Base-by-base conservation (phyloP, 53 echinoderm and acorn worm species). In the Apostichopus leukothele region DNA sequence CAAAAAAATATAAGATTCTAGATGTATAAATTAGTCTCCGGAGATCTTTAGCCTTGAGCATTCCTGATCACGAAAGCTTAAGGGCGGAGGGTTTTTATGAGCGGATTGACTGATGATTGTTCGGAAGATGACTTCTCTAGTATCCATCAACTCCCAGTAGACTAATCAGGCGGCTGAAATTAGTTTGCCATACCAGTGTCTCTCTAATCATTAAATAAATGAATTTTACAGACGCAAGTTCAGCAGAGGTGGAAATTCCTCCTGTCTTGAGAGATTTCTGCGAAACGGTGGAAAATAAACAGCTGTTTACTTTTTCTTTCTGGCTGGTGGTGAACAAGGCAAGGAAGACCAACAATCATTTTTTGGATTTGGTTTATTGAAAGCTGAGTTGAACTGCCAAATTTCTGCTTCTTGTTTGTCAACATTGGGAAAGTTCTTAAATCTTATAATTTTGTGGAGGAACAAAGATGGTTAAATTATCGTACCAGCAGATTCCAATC, bases 401-500 rank as follows among this genome's bases (percentile, higher is more conserved):
- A 39, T 63, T 7, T 11, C 16, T 63, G 63, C 16, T 63, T 13
- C 63, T 39, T 39, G 16, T 13, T 63, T 63, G 11, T 63, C 63
- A 16, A 63, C 63, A 63, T 16, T 7, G 63, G 63, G 39, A 57
- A 57, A 57, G 57, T 57, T 57, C 57, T 57, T 10, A 57, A 57
- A 59, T 81, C 52, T 52, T 4, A 5, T 77, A 77, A 52, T 77
- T 81, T 54, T 81, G 10, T 21, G 59, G 14, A 52, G 12, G 50
- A 18, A 51, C 6, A 54, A 81, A 55, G 81, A 81, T 81, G 81
- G 81, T 81, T 11, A 81, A 81, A 54, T 59, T 81, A 22, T 13
- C 59, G 16, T 81, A 81, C 59, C 81, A 81, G 81, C 54, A 81
- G 19, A 81, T 81, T 54, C 81, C 81, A n/a, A 54, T 54, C 51